Percentiles rank a stretch among this genome's conserved stretches.
Evolutionary conservation across 2,113 vertebrate species (phyloP).

Genomic region (Apodemus speciosus): DNA sequence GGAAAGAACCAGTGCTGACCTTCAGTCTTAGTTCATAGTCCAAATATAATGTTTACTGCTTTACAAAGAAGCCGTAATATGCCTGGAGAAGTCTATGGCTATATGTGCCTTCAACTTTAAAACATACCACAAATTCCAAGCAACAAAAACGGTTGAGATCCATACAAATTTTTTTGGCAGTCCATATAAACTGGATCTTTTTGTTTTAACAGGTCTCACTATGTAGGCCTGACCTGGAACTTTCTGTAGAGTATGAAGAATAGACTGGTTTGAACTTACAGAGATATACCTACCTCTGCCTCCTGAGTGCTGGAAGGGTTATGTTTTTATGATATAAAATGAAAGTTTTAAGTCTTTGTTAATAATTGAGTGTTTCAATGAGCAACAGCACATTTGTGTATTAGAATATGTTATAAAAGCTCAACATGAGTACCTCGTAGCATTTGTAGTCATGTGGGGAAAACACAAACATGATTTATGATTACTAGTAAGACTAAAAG

Average conservation of each 20-base stretch:
- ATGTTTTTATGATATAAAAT: slow-evolving; percentile 11
- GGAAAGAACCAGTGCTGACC: not conserved
- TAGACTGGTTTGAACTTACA: not conserved
- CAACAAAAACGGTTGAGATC: not conserved
- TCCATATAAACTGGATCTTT: not conserved
- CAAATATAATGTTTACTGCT: slow-evolving; percentile 27
- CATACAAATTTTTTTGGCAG: not conserved
- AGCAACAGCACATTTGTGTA: not conserved
- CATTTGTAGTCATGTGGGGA: not conserved
- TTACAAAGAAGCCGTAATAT: not conserved
- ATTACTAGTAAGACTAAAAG: not conserved
- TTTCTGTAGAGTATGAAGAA: not conserved
- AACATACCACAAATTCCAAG: not conserved
- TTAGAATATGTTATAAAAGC: not conserved
- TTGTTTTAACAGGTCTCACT: not conserved
- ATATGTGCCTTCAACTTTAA: not conserved
- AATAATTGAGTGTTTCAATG: slow-evolving; percentile 32
- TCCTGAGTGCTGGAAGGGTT: not conserved
- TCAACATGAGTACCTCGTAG: not conserved
- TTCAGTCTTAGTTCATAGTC: not conserved
- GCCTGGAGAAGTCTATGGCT: not conserved
- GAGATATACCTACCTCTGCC: not conserved
- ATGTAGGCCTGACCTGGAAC: not conserved
- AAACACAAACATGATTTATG: not conserved
- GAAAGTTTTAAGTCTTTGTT: slow-evolving; percentile 22